These are phyloP conservation scores for Ectemnius lituratus DNA, from an alignment of 2,888 invertebrate genomes.

Conservation along the genomic window DNA sequence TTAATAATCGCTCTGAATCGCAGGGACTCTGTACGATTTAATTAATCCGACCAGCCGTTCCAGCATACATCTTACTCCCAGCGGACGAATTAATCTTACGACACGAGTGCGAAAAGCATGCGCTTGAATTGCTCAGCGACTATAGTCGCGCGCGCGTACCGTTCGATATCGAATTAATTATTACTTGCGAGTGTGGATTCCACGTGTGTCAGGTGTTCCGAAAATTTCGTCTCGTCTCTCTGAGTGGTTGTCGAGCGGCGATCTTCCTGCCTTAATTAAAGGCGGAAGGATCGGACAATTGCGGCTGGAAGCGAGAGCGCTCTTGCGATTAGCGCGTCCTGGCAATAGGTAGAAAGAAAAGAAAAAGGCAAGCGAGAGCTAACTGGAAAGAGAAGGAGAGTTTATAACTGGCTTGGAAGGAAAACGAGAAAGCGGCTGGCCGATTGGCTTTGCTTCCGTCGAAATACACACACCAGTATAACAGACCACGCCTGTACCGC, in stretches of 20 bases:
- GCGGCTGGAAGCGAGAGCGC: slow-evolving; percentile 42
- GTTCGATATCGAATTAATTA: slow-evolving; percentile 6
- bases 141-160: not conserved
- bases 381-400: slow-evolving; percentile 48
- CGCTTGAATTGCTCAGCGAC: no score
- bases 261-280: slow-evolving; percentile 53
- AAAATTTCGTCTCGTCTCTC: slow-evolving; percentile 12
- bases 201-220: not conserved
- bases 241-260: slow-evolving; percentile 15
- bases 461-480: slow-evolving; percentile 35
- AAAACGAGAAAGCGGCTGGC: slow-evolving; percentile 61
- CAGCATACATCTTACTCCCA: not conserved
- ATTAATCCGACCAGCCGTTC: not conserved
- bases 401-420: slow-evolving; percentile 58
- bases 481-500: slow-evolving; percentile 51
- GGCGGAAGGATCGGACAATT: slow-evolving; percentile 55
- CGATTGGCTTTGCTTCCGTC: slow-evolving; percentile 54
- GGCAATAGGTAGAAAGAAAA: slow-evolving; percentile 16
- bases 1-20: not conserved
- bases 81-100: not conserved
- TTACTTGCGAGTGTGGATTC: not conserved
- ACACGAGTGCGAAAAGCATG: not conserved
- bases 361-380: no score
- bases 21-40: not conserved
- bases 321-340: slow-evolving; percentile 45